phyloP scores from a whole-genome alignment of 2,888 invertebrate genomes.

The Nemoura dubitans region DNA sequence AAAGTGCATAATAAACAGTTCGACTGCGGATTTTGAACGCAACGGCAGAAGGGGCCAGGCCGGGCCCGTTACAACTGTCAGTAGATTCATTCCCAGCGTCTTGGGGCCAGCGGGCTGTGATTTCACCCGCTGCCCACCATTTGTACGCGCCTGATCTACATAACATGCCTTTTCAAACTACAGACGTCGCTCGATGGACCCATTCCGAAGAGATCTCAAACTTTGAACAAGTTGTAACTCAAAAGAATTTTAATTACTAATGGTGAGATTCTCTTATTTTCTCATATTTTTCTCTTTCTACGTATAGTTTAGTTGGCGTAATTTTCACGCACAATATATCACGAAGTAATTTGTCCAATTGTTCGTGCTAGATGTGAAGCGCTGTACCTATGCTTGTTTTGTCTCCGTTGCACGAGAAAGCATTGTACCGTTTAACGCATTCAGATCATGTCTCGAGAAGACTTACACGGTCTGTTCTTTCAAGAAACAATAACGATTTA shows the following conservation, averaged over 20 bases:
- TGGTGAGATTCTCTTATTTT: background rate
- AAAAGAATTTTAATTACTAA: slow-evolving; percentile 12
- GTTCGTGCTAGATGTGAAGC: background rate
- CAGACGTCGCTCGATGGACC: background rate
- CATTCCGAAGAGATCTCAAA: background rate
- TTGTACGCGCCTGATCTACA: background rate
- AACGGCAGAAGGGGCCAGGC: background rate
- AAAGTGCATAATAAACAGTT: no score
- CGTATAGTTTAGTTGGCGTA: background rate
- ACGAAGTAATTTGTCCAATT: background rate
- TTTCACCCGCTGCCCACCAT: background rate
- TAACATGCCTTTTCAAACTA: background rate
- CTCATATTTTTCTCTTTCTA: no score
- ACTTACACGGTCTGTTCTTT: background rate
- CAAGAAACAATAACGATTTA: background rate
- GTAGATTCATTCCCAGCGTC: background rate
- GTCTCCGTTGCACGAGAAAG: background rate
- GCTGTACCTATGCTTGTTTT: background rate
- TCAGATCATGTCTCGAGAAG: background rate
- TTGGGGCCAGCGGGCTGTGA: background rate
- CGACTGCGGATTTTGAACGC: no score
- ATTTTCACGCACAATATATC: background rate
- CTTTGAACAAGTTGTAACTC: background rate
- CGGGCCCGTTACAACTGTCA: background rate
- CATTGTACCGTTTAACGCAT: background rate